Percentiles rank a stretch among this genome's conserved stretches.
phyloP scores from a whole-genome alignment of 2,113 vertebrate species.

The Neopipo cinnamomea region DNA sequence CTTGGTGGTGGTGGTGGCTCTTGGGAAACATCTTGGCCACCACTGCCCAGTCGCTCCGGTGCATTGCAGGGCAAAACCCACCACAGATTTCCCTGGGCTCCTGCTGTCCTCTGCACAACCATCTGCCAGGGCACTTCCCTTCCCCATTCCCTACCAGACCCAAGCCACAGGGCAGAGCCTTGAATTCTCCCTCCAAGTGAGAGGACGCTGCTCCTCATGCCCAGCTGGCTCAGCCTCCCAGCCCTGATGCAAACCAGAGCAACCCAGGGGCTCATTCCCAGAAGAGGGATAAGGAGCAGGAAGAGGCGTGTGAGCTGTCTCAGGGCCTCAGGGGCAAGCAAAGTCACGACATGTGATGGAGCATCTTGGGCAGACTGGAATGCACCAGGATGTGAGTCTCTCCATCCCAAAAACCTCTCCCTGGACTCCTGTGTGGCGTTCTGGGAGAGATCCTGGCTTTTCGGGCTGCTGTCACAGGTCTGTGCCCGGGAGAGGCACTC shows the following conservation, averaged over 20 bases:
- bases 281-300: background rate
- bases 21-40: background rate
- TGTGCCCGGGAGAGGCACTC: background rate
- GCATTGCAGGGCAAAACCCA: accelerated
- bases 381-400: background rate
- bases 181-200: background rate
- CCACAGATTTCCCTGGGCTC: background rate
- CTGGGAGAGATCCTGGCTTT: background rate
- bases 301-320: background rate
- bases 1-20: background rate
- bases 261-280: background rate
- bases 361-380: background rate
- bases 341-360: background rate
- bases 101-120: background rate
- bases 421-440: background rate
- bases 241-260: background rate
- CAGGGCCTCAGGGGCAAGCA: accelerated
- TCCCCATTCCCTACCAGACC: background rate
- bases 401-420: background rate
- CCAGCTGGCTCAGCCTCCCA: background rate
- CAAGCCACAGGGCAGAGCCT: background rate
- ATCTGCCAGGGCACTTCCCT: accelerated
- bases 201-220: background rate
- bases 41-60: background rate
- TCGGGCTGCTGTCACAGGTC: background rate